A percentile compares a stretch with the other conserved stretches of the same genome.
Evolutionary conservation across 2,113 vertebrate genomes (phyloP).

Genomic region (Sturnira hondurensis): DNA sequence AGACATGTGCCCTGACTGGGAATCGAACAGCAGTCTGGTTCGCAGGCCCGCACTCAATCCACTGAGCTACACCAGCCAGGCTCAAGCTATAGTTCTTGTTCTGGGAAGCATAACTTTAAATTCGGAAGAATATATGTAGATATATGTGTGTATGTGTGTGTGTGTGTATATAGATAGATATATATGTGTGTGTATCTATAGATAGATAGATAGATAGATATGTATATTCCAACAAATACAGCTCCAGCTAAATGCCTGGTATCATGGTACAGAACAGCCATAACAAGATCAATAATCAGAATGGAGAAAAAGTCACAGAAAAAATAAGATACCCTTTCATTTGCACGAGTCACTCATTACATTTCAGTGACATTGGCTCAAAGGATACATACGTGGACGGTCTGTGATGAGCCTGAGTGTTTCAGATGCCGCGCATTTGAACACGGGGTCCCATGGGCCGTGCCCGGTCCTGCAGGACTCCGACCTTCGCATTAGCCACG

Average conservation of each 20-base stretch:
- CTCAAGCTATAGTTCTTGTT: not conserved
- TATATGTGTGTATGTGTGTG: too few species aligned
- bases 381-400: not conserved
- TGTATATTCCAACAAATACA: not conserved
- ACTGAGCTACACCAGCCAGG: too few species aligned
- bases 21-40: too few species aligned
- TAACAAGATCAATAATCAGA: not conserved
- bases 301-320: not conserved
- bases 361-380: not conserved
- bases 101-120: constrained; percentile 48
- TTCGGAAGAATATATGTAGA: not conserved
- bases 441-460: not conserved
- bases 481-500: not conserved
- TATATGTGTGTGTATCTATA: too few species aligned
- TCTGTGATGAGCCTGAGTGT: not conserved
- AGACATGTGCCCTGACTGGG: too few species aligned
- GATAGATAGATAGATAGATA: too few species aligned
- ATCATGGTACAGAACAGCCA: not conserved
- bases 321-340: not conserved
- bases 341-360: not conserved
- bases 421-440: not conserved
- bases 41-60: too few species aligned
- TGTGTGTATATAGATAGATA: too few species aligned
- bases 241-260: not conserved
- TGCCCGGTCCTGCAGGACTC: not conserved